Base-by-base conservation (phyloP, 2,113 vertebrate genomes). In the Antidorcas marsupialis region DNA sequence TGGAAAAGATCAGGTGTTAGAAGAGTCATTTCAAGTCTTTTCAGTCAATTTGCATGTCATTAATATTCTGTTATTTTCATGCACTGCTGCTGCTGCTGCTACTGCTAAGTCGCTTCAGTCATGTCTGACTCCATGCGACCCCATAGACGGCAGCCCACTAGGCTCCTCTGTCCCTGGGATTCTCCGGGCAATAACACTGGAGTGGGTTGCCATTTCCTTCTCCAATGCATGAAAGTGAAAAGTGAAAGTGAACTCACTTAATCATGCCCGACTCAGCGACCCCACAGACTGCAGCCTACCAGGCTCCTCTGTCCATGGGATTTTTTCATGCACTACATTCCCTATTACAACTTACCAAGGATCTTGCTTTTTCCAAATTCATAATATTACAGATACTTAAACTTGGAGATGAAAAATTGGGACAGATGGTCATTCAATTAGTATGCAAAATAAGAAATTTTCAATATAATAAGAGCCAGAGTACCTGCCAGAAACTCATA, bases 401-500 rank as follows among this genome's bases (percentile, higher is more conserved):
- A 94, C 84, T 88, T 94, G 64, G 45, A 97, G 60, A 55, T 39
- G 16, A 82, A 79, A 95, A 96, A 60, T 50, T 91, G 36, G 27
- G 50, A 93, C 93, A 97, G 85, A 97, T 97, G 91, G 82, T 33
- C 50, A 91, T 88, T 87, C 60, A 97, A 81, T 92, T 67, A 97
- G 67, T 67, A 89, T 97, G 52, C 43, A 96, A 97, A 97, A 82
- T 84, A 36, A 87, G 86, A 96, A 97, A 82, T 87, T 60, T 91
- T 93, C 93, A 79, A 21, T 85, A 53, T 85, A 90, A 91, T 91
- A 97, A 81, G 57, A 76, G 19, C 16, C 95, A 57, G 57, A 59
- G 8, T 95, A 76, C 47, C 83, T 97, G 95, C 71, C 92, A 96
- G 45, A 95, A 96, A 95, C 79, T 87, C 87, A 89, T 62, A 96